Evolutionary conservation across 2,888 invertebrate species (phyloP).

Genomic region (Chironomus riparius): DNA sequence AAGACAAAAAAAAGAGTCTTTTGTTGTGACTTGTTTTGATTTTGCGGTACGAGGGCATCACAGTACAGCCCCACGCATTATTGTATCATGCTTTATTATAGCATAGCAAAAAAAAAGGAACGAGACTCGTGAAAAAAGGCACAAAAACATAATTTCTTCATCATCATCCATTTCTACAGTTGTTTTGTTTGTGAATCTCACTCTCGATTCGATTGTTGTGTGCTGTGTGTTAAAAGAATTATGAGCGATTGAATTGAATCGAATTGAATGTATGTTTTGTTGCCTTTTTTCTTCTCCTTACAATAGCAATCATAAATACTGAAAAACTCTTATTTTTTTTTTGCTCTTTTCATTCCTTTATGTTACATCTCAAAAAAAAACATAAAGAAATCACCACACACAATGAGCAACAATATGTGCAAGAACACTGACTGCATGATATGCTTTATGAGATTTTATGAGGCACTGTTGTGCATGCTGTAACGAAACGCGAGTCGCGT

Average conservation of each 20-base stretch:
- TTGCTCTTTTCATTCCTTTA: no score
- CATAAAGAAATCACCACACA: no score
- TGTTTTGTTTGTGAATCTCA: no score
- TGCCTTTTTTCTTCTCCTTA: not conserved
- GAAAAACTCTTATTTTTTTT: not conserved
- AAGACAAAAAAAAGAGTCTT: not conserved
- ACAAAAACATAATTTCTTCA: not conserved
- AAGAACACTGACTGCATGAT: no score
- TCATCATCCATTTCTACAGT: not conserved
- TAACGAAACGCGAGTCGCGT: slow-evolving; percentile 6
- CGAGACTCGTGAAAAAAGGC: not conserved
- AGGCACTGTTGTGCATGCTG: not conserved
- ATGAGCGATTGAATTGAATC: slow-evolving; percentile 24
- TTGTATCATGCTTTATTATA: not conserved
- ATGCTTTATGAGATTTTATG: no score
- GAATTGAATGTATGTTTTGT: slow-evolving; percentile 7
- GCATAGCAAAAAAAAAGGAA: not conserved
- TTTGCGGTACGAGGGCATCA: not conserved
- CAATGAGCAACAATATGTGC: no score
- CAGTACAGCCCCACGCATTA: slow-evolving; percentile 6
- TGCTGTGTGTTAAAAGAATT: slow-evolving; percentile 1
- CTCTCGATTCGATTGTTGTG: no score
- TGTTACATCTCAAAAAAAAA: no score
- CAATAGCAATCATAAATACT: not conserved
- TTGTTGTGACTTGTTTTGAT: not conserved